phyloP scores from a whole-genome alignment of 2,888 invertebrate species.

The Chrysolina haemoptera region DNA sequence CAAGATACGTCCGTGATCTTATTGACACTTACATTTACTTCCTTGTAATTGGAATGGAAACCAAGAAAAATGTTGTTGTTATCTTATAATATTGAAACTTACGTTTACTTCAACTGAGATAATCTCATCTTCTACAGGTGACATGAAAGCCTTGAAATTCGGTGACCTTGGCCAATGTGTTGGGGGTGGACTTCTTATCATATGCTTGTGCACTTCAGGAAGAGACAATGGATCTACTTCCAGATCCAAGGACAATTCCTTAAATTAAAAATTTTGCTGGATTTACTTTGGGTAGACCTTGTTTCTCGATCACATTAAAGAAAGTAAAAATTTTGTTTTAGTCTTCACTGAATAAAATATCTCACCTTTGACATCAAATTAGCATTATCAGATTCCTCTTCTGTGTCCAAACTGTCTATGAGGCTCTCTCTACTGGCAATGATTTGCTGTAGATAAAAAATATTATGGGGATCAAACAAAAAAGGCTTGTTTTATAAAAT shows the following conservation, averaged over 20 bases:
- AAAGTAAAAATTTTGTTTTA: background rate
- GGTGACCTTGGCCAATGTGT: conserved; percentile 81
- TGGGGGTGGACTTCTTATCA: conserved; percentile 87
- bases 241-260: conserved; percentile 71
- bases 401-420: conserved; percentile 75
- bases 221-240: conserved; percentile 82
- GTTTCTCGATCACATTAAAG: no score
- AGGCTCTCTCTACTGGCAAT: conserved; percentile 86
- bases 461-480: conserved; percentile 37
- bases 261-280: conserved; percentile 48
- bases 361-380: conserved; percentile 84
- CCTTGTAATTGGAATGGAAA: no score
- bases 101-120: conserved; percentile 68
- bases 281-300: background rate
- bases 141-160: conserved; percentile 73
- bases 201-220: conserved; percentile 86
- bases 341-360: background rate
- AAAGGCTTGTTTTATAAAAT: background rate
- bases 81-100: conserved; percentile 42
- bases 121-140: conserved; percentile 71
- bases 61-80: no score
- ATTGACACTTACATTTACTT: no score
- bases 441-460: conserved; percentile 76
- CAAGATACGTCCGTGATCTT: no score
- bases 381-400: conserved; percentile 84